Evolutionary conservation across 2,888 invertebrate genomes (phyloP).

Genomic region (Luffia ferchaultella): DNA sequence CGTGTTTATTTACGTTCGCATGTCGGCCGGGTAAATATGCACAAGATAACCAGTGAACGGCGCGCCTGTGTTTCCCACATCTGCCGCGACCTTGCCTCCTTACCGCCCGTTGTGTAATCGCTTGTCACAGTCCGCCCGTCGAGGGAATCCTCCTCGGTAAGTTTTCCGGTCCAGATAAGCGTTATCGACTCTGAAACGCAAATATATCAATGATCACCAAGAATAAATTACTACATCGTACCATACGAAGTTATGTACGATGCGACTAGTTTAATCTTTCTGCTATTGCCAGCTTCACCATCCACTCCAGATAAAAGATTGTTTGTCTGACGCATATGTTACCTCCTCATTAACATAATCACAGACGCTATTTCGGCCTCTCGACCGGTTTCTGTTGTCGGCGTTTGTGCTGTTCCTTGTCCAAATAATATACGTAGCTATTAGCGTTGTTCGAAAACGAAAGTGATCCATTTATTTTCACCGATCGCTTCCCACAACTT

Average conservation of each 20-base stretch:
- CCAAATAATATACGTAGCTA: slow-evolving; percentile 38
- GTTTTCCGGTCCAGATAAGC: slow-evolving; percentile 54
- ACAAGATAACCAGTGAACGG: slow-evolving; percentile 53
- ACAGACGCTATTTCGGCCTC: slow-evolving; percentile 36
- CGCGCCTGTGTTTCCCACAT: slow-evolving; percentile 59
- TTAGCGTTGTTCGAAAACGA: slow-evolving; percentile 59
- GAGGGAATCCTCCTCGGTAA: slow-evolving; percentile 21
- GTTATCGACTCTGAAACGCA: slow-evolving; percentile 14
- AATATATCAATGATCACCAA: too few species aligned
- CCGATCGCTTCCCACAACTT: too few species aligned
- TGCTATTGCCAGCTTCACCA: too few species aligned
- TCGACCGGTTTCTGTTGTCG: slow-evolving; percentile 39
- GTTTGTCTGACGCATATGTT: too few species aligned
- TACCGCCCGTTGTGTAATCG: slow-evolving; percentile 48
- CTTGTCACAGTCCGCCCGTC: slow-evolving; percentile 47
- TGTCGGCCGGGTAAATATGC: slow-evolving; percentile 38
- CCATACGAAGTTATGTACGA: too few species aligned
- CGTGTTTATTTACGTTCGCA: slow-evolving; percentile 41
- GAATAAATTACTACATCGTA: too few species aligned
- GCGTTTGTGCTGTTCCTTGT: slow-evolving; percentile 30
- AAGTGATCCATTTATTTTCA: slow-evolving; percentile 51
- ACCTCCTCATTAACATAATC: slow-evolving; percentile 56
- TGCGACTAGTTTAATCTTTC: too few species aligned
- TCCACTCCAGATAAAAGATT: too few species aligned
- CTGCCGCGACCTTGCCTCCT: slow-evolving; percentile 59